Base-by-base conservation (phyloP, 2,797 vertebrate species). In the Pseudomugil tenellus region DNA sequence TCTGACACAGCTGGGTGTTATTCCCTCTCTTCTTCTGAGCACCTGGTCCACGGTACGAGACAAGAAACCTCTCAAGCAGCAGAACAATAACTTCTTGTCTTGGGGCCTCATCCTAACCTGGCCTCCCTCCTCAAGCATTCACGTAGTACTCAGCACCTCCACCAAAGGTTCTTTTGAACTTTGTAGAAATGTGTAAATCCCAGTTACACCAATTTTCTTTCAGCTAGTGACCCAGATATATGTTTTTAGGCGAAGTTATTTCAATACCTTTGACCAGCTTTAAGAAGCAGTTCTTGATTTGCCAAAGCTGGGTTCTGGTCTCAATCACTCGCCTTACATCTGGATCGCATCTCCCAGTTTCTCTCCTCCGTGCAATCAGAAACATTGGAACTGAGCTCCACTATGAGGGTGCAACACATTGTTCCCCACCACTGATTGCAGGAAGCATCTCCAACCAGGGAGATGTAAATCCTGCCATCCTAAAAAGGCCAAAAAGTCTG, bases 271-370 rank as follows among this genome's bases (percentile, higher is more conserved):
- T 84, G 84, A 91, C 93, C 87, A 83, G 77, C 81, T 88, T 88
- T 91, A 86, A 87, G 92, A 94, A 89, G 86, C 90, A 89, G 83
- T 48, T 87, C 84, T 92, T 90, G 83, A 88, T 91, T 94, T 95
- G 94, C 95, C 95, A 93, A 92, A 84, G 83, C 64, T 48, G 2
- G 91, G 92, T 92, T 94, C 95, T 97, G 96, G 89, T 95, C 95
- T 94, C 93, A 91, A 95, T 97, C 95, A 94, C 85, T 85, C 74
- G 86, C 81, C 74, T 83, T 89, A 92, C 95, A 96, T 95, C 92
- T 96, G 96, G 92, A 96, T 96, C 91, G 79, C 79, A 95, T 96
- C 92, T 94, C 83, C 76, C 54, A 8, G 17, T 29, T 55, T 52
- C 41, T 83, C 83, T 85, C 77, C 72, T 64, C 77, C 76, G 83